phyloP scores from a whole-genome alignment of 2,113 vertebrate species.

The Leptodactylus fuscus region DNA sequence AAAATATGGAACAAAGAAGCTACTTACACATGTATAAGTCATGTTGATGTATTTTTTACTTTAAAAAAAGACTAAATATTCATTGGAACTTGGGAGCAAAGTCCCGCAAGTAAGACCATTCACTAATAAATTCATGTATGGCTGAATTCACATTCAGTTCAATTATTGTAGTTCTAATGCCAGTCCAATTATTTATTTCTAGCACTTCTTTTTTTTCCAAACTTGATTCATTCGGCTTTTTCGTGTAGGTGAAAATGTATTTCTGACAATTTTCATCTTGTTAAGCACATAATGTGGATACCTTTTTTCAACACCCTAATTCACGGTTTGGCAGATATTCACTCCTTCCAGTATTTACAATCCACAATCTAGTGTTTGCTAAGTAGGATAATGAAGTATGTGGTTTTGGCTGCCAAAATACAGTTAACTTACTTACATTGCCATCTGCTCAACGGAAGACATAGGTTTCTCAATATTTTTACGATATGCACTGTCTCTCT shows the following conservation, averaged over 20 bases:
- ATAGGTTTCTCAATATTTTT: neutral
- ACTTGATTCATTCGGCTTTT: neutral
- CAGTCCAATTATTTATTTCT: neutral
- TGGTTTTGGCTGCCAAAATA: slow-evolving; percentile 15
- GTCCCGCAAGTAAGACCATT: neutral
- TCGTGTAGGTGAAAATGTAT: neutral
- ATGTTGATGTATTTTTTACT: neutral
- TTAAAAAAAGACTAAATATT: neutral
- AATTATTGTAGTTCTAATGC: neutral
- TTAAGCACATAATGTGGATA: slow-evolving; percentile 6
- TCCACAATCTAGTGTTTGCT: slow-evolving; percentile 7
- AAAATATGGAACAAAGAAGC: no score
- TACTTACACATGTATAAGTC: no score
- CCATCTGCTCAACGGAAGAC: slow-evolving; percentile 16
- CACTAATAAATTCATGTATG: neutral
- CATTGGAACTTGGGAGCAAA: neutral
- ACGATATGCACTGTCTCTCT: neutral
- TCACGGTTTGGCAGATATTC: neutral
- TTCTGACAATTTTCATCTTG: slow-evolving; percentile 7
- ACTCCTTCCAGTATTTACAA: slow-evolving; percentile 26
- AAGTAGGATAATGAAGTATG: slow-evolving; percentile 26
- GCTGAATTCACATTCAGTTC: neutral
- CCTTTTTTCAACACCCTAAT: slow-evolving; percentile 12
- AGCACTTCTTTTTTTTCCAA: neutral
- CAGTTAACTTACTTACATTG: neutral